A percentile compares a stretch with the other conserved stretches of the same genome.
phyloP scores from a whole-genome alignment of 2,888 invertebrate genomes.

The Scaptomyza tumidula region DNA sequence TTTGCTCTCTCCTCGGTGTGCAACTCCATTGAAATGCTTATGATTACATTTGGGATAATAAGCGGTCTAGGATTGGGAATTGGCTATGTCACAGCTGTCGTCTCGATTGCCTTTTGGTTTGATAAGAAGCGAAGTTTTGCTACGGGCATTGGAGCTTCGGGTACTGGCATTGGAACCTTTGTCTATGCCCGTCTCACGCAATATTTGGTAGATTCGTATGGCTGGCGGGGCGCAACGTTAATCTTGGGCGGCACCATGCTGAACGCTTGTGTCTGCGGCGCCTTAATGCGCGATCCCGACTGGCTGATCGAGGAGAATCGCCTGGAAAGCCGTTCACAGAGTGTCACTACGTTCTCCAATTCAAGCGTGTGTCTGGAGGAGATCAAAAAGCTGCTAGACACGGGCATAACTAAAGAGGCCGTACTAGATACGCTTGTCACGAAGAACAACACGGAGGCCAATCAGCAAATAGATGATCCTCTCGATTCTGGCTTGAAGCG shows the following conservation, averaged over 20 bases:
- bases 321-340: conserved; percentile 84
- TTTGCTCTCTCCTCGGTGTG: conserved; percentile 91
- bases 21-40: conserved; percentile 90
- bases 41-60: conserved; percentile 93
- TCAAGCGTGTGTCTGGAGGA: conserved; percentile 84
- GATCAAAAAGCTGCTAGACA: conserved; percentile 89
- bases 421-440: conserved; percentile 84
- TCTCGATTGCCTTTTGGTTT: conserved; percentile 96
- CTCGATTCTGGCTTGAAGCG: conserved; percentile 76
- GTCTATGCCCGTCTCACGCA: conserved; percentile 94
- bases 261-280: conserved; percentile 93
- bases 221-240: conserved; percentile 93
- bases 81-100: conserved; percentile 95
- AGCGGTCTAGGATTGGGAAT: conserved; percentile 92
- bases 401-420: conserved; percentile 86
- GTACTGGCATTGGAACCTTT: conserved; percentile 95
- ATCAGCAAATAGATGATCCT: conserved; percentile 84
- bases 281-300: conserved; percentile 94
- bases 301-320: conserved; percentile 87
- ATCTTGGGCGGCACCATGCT: conserved; percentile 93
- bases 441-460: conserved; percentile 84
- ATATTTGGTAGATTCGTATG: conserved; percentile 89
- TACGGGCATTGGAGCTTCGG: conserved; percentile 94
- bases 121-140: conserved; percentile 94
- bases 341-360: conserved; percentile 84